A percentile compares a stretch with the other conserved stretches of the same genome.
phyloP scores from a whole-genome alignment of 2,797 vertebrate genomes.

The Hydrocynus forskahlii region DNA sequence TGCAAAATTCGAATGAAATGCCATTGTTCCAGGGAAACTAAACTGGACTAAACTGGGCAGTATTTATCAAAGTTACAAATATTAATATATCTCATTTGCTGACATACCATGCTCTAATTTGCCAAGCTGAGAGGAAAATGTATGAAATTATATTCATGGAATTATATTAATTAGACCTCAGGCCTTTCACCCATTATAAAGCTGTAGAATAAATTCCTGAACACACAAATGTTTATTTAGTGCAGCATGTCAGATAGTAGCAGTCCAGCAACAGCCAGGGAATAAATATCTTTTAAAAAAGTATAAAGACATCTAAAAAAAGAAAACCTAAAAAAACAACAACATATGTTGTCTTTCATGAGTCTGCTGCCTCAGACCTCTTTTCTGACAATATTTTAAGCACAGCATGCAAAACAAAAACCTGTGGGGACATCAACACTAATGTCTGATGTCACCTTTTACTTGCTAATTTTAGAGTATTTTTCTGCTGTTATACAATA shows the following conservation, averaged over 20 bases:
- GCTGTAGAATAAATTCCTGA: background rate
- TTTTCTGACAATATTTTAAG: constrained; percentile 45
- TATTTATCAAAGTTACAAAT: background rate
- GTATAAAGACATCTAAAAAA: background rate
- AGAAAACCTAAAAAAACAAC: background rate
- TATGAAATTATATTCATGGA: background rate
- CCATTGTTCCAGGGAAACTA: background rate
- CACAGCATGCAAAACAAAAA: constrained; percentile 61
- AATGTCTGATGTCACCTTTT: constrained; percentile 68
- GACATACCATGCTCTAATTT: background rate
- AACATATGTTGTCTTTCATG: constrained; percentile 26
- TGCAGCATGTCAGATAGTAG: background rate
- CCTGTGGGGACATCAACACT: constrained; percentile 67
- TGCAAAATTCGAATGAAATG: background rate
- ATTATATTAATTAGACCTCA: background rate
- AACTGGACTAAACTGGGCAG: background rate
- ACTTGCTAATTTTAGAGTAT: constrained; percentile 71
- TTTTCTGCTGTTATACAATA: constrained; percentile 71
- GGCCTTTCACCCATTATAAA: background rate
- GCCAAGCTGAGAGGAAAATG: background rate
- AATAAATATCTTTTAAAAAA: constrained; percentile 38
- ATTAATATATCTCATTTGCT: background rate
- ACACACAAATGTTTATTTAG: constrained; percentile 2
- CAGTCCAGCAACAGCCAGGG: background rate
- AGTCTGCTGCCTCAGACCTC: constrained; percentile 9